Conservation (phyloP, 2,888 invertebrate species). For the Candidula unifasciata region DNA sequence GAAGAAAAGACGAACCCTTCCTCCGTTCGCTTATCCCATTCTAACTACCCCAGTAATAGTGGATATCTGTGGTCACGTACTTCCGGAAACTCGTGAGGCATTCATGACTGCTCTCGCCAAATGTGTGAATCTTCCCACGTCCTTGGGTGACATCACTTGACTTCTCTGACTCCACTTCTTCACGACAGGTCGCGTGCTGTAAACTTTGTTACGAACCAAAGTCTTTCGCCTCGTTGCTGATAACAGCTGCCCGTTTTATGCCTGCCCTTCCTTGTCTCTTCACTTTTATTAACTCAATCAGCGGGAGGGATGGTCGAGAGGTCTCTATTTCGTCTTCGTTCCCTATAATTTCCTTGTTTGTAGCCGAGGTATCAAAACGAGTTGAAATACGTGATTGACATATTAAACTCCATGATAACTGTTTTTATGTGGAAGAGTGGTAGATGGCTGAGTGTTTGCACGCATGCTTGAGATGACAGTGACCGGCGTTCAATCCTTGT, state of each 20-base stretch:
- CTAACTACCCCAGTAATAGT: background rate
- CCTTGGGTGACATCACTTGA: constrained; percentile 14
- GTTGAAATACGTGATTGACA: background rate
- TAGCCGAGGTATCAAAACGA: background rate
- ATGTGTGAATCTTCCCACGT: background rate
- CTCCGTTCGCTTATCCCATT: background rate
- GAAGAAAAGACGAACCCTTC: background rate
- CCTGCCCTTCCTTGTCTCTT: background rate
- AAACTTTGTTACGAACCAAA: background rate
- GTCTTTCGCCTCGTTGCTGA: background rate
- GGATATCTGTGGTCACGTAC: background rate
- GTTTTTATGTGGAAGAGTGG: too few relatives aligned
- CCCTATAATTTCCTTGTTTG: constrained; percentile 24
- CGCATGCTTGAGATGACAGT: too few relatives aligned
- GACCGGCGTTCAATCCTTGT: too few relatives aligned
- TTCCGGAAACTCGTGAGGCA: background rate
- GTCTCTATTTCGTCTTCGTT: background rate
- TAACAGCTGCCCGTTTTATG: background rate
- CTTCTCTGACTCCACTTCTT: background rate
- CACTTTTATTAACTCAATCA: background rate
- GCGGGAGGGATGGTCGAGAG: background rate
- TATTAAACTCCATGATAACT: background rate
- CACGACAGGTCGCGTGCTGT: background rate
- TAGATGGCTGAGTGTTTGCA: too few relatives aligned
- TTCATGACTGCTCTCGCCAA: background rate